Base-by-base conservation (phyloP, 2,113 vertebrate genomes). In the Otis tarda region DNA sequence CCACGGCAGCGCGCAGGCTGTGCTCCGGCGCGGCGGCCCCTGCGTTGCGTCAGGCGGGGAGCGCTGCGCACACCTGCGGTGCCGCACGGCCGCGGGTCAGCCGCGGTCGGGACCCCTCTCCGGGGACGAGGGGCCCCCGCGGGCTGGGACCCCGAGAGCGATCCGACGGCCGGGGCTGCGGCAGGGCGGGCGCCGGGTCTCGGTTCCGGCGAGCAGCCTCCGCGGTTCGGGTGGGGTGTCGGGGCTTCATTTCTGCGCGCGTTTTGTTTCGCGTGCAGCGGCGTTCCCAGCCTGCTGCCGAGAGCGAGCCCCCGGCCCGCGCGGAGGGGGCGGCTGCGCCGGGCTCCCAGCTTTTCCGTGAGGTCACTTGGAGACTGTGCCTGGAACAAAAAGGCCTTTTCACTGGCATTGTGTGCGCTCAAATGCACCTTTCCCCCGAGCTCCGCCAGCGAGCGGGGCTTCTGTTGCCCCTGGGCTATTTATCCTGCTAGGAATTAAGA, bases 321-420 rank as follows among this genome's bases (percentile, higher is more conserved):
- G 49, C 8, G 10, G 52, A 79, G 76, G 57, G 73, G 94, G 70
- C 67, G 59, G 67, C 86, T 80, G 86, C 93, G 53, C 80, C 30
- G 93, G 87, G 84, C 78, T 59, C 90, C 49, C 68, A 9, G 39
- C 83, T 79, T 64, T 94, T 79, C 94, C 57, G 10, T 94, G 80
- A 78, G 94, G 95, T 96, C 88, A 93, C 53, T 95, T 13, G 31
- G 60, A 84, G 94, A 93, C 90, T 90, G 83, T 77, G 94, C 49
- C 63, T 30, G 83, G 90, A 97, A 96, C 95, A 94, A 94, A 97
- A 97, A 96, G 87, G 52, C 59, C 93, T 91, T 97, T 97, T 92
- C 83, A 82, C 55, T 50, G 49, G 76, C 71, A 90, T 95, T 97
- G 81, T 97, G 89, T 67, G 87, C 60, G 87, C 90, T 91, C 77